phyloP scores from a whole-genome alignment of 2,113 vertebrate genomes.

The Mionectes macconnelli region DNA sequence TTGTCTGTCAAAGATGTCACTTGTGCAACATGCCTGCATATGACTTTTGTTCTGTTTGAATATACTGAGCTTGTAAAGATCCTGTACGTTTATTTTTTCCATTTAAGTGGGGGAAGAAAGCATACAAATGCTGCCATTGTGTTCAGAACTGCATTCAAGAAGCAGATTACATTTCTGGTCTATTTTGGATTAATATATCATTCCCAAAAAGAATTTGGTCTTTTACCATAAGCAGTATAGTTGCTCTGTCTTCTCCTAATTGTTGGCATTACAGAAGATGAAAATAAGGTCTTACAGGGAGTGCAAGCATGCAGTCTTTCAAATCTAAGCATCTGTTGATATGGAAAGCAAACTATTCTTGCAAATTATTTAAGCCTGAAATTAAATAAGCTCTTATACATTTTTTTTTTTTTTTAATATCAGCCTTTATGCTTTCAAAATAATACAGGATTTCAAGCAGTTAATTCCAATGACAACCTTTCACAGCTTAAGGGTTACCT shows the following conservation, averaged over 20 bases:
- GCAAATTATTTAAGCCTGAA: not conserved
- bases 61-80: not conserved
- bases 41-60: not conserved
- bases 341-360: not conserved
- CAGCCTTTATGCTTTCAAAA: not conserved
- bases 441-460: conserved; percentile 3
- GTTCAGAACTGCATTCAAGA: not conserved
- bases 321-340: not conserved
- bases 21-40: not conserved
- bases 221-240: not conserved
- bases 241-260: conserved; percentile 35
- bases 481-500: not conserved
- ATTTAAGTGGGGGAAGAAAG: not conserved
- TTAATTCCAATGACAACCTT: conserved; percentile 40
- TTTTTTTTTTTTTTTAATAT: not conserved
- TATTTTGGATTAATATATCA: conserved; percentile 6
- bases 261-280: conserved; percentile 34
- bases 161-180: not conserved
- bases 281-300: conserved; percentile 30
- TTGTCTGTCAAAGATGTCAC: not conserved
- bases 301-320: not conserved
- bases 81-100: not conserved
- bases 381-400: not conserved
- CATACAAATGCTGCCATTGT: not conserved
- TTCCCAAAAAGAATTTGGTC: conserved; percentile 14